Conservation (phyloP, 2,113 vertebrate genomes). For the Mastomys natalensis region DNA sequence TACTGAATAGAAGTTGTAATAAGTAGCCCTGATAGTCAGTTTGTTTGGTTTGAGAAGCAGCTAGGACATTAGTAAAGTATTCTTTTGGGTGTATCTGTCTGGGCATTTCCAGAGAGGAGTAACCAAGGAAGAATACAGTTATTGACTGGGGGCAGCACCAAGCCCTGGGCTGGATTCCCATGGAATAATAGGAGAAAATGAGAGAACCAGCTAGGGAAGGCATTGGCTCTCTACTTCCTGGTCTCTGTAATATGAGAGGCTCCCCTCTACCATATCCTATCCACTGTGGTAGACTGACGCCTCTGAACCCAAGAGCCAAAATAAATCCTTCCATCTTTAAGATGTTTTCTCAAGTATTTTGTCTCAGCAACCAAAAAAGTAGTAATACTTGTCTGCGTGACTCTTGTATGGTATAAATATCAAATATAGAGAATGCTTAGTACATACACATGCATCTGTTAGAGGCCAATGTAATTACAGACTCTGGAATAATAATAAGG, state of each 20-base stretch:
- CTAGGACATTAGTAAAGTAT: not conserved
- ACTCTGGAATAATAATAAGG: not conserved
- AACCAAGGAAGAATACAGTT: not conserved
- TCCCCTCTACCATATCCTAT: not conserved
- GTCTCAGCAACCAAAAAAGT: not conserved
- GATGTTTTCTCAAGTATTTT: not conserved
- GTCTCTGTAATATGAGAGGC: too few species aligned
- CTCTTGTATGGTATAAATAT: not conserved
- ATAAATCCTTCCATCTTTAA: not conserved
- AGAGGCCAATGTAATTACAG: not conserved
- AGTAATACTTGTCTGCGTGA: not conserved
- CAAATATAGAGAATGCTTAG: not conserved
- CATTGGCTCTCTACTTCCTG: not conserved
- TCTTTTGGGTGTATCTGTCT: not conserved
- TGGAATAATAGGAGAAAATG: not conserved
- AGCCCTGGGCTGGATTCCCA: not conserved
- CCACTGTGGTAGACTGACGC: not conserved
- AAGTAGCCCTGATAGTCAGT: not conserved
- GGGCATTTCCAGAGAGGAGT: not conserved
- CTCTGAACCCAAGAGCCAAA: not conserved
- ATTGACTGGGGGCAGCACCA: not conserved
- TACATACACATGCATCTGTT: not conserved
- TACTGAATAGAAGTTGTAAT: not conserved
- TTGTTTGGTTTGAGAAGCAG: not conserved
- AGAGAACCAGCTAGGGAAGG: not conserved